phyloP scores from a whole-genome alignment of 2,888 invertebrate species.

The Ophonus ardosiacus region DNA sequence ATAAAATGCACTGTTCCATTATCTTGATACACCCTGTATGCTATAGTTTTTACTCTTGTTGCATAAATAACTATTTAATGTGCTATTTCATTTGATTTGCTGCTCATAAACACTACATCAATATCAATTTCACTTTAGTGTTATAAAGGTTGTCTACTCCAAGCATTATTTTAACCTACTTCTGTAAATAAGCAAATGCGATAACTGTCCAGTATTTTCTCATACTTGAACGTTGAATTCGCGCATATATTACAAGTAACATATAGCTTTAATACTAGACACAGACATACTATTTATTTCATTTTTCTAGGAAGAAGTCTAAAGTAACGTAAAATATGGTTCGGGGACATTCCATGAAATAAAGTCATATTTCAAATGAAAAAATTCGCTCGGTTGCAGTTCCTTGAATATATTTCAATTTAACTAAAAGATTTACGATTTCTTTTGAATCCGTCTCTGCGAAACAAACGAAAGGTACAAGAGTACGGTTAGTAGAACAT shows the following conservation, averaged over 20 bases:
- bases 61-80: no score
- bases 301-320: not conserved
- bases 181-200: no score
- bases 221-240: no score
- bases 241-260: not conserved
- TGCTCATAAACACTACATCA: no score
- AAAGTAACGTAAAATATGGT: slow-evolving; percentile 20
- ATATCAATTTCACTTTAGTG: no score
- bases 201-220: no score
- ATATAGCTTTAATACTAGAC: not conserved
- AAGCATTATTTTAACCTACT: no score
- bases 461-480: slow-evolving; percentile 29
- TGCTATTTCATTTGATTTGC: no score
- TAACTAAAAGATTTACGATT: slow-evolving; percentile 18
- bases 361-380: slow-evolving; percentile 26
- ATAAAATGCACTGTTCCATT: no score
- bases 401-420: slow-evolving; percentile 43
- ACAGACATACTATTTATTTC: not conserved
- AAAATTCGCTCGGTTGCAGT: slow-evolving; percentile 24
- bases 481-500: slow-evolving; percentile 20
- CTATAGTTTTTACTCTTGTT: no score
- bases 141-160: no score
- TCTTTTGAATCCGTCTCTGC: not conserved
- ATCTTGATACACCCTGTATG: no score
- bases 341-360: slow-evolving; percentile 18